Evolutionary conservation across 92 coral and sea anemone genomes (phyloP).

Genomic region (Muricea muricata): DNA sequence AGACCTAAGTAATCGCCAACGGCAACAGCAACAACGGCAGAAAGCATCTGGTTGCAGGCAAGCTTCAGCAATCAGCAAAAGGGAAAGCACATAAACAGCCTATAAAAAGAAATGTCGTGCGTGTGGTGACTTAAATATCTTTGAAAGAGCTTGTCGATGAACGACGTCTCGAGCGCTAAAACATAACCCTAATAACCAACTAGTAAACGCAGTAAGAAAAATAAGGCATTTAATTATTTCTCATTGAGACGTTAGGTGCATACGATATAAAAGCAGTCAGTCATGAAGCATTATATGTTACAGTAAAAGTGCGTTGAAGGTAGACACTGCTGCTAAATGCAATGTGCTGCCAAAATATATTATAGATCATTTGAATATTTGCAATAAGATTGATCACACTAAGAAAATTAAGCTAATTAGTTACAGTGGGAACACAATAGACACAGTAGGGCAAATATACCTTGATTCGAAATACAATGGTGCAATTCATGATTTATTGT

Average conservation of each 20-base stretch:
- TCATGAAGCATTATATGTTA: too few species aligned
- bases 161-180: background rate
- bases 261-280: conserved; percentile 5
- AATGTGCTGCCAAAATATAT: conserved; percentile 37
- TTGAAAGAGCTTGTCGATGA: conserved; percentile 39
- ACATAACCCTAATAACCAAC: background rate
- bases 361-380: conserved; percentile 3
- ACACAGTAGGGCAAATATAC: conserved; percentile 12
- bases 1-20: background rate
- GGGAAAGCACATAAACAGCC: conserved; percentile 14
- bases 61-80: background rate
- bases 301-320: conserved; percentile 40
- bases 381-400: conserved; percentile 16
- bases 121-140: conserved; percentile 29
- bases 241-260: conserved; percentile 8
- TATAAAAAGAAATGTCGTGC: conserved; percentile 33
- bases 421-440: conserved; percentile 40
- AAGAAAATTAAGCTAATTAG: conserved; percentile 27
- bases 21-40: background rate
- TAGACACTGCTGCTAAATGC: conserved; percentile 52
- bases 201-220: background rate
- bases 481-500: background rate
- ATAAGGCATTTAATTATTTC: conserved; percentile 35
- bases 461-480: conserved; percentile 5
- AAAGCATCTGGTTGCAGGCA: background rate